A percentile compares a stretch with the other conserved stretches of the same genome.
Evolutionary conservation across 1,140 invertebrate genomes (phyloP).

Genomic region (Hestina assimilis): DNA sequence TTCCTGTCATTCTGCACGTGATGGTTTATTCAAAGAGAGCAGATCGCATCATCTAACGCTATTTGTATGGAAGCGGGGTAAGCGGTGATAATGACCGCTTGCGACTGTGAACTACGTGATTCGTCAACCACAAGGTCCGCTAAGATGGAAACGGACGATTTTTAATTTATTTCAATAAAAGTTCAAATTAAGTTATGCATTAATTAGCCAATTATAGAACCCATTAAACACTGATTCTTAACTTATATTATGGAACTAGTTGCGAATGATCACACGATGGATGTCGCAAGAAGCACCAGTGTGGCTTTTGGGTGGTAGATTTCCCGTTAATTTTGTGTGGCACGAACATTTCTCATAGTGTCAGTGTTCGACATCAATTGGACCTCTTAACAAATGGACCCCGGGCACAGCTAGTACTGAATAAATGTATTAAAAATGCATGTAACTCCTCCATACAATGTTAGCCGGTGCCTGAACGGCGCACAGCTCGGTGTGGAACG

Average conservation of each 20-base stretch:
- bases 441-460: not conserved
- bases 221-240: too few relatives aligned
- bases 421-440: not conserved
- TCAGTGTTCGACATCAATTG: too few relatives aligned
- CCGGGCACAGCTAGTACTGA: too few relatives aligned
- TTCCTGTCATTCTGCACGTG: constrained; percentile 29
- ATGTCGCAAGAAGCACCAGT: not conserved
- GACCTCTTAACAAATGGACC: too few relatives aligned
- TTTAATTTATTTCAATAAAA: not conserved
- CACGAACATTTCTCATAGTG: too few relatives aligned
- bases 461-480: constrained; percentile 19
- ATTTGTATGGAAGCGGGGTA: constrained; percentile 40
- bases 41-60: constrained; percentile 16
- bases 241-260: too few relatives aligned
- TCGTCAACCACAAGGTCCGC: not conserved
- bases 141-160: constrained; percentile 19
- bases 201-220: too few relatives aligned
- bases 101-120: constrained; percentile 30
- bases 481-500: constrained; percentile 17
- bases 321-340: too few relatives aligned
- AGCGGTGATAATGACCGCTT: constrained; percentile 39
- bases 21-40: constrained; percentile 32
- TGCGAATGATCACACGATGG: too few relatives aligned
- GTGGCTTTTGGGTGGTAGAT: not conserved
- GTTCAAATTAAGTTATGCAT: too few relatives aligned